Evolutionary conservation across 2,797 vertebrate species (phyloP).

Genomic region (Sebastolobus altivelis): DNA sequence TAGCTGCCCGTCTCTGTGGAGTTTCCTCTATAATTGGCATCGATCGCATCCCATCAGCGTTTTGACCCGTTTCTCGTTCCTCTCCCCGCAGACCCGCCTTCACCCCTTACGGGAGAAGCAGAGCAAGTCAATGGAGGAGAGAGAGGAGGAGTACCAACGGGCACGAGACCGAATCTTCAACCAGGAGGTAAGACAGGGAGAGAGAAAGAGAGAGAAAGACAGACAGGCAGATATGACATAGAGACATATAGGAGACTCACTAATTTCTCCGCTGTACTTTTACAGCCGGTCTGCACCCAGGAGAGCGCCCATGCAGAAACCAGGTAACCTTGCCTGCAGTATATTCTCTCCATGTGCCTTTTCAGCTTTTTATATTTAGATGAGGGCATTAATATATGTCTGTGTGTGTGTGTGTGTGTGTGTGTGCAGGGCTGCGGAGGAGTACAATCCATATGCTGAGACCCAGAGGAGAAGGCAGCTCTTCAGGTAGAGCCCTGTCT

Average conservation of each 20-base stretch:
- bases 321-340: slow-evolving; percentile 87
- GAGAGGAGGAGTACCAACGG: slow-evolving; percentile 96
- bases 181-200: slow-evolving; percentile 89
- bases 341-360: slow-evolving; percentile 52
- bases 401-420: slow-evolving; percentile 35
- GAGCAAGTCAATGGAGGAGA: slow-evolving; percentile 97
- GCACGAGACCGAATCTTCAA: slow-evolving; percentile 95
- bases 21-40: slow-evolving; percentile 45
- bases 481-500: slow-evolving; percentile 90
- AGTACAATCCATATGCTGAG: slow-evolving; percentile 91
- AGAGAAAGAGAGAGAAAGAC: slow-evolving; percentile 32
- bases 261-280: slow-evolving; percentile 79
- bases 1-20: slow-evolving; percentile 34
- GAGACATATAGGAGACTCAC: slow-evolving; percentile 38
- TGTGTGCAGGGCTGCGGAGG: slow-evolving; percentile 84
- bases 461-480: slow-evolving; percentile 94
- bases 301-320: slow-evolving; percentile 93
- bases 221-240: slow-evolving; percentile 17
- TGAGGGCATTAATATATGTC: slow-evolving; percentile 67
- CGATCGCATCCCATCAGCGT: slow-evolving; percentile 35
- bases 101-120: slow-evolving; percentile 93
- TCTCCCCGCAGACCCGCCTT: slow-evolving; percentile 87
- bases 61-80: slow-evolving; percentile 78
- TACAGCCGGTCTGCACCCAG: slow-evolving; percentile 90
- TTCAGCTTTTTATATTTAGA: slow-evolving; percentile 76